Evolutionary conservation across 2,888 invertebrate species (phyloP).

Genomic region (Invenusta paracnida): DNA sequence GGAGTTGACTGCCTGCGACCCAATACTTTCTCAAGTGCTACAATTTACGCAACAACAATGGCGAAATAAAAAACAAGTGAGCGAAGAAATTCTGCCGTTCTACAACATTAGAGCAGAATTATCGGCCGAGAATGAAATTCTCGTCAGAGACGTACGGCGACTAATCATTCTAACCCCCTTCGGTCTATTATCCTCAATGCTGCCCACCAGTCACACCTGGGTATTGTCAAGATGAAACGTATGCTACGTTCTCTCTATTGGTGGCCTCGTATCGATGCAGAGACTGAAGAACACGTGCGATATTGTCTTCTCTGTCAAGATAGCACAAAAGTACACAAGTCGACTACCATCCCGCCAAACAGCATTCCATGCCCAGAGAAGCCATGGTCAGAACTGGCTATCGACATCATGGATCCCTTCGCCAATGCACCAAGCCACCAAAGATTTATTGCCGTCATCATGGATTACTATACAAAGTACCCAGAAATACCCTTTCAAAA

Average conservation of each 20-base stretch:
- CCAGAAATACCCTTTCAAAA: slow-evolving; percentile 2
- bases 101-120: too few species aligned
- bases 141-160: background rate
- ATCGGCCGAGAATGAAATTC: too few species aligned
- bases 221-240: slow-evolving; percentile 13
- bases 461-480: slow-evolving; percentile 31
- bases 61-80: too few species aligned
- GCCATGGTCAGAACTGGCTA: slow-evolving; percentile 34
- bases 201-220: slow-evolving; percentile 2
- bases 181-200: background rate
- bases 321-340: slow-evolving; percentile 12
- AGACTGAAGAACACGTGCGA: background rate
- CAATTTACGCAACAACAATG: background rate
- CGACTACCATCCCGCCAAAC: background rate
- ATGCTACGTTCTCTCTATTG: slow-evolving; percentile 24
- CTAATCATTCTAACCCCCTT: background rate
- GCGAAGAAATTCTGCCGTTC: too few species aligned
- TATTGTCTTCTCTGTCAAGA: slow-evolving; percentile 7
- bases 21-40: background rate
- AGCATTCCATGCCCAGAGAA: background rate
- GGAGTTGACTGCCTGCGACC: background rate
- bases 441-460: background rate
- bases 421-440: background rate
- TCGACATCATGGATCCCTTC: background rate
- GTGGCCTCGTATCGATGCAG: slow-evolving; percentile 32